Evolutionary conservation across 2,113 vertebrate genomes (phyloP).

Genomic region (Trematomus loennbergii): DNA sequence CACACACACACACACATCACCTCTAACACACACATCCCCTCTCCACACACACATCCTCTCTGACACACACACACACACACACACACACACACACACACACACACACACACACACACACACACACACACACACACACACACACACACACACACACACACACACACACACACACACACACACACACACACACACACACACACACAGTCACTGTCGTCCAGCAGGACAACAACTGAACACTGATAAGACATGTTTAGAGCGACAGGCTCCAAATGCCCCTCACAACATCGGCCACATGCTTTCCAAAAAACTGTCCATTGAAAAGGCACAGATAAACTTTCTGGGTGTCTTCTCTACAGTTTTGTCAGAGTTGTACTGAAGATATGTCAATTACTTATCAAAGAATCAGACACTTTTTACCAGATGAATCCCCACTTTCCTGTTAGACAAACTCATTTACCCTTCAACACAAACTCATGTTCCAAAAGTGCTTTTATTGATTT

Average conservation of each 20-base stretch:
- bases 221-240: conserved; percentile 54
- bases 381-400: too few species aligned
- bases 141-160: too few species aligned
- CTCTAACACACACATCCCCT: too few species aligned
- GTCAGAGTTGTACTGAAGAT: not conserved
- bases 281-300: not conserved
- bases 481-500: not conserved
- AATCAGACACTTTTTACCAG: too few species aligned
- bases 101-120: too few species aligned
- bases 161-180: too few species aligned
- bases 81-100: too few species aligned
- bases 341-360: not conserved
- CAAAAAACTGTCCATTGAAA: not conserved
- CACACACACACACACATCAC: too few species aligned
- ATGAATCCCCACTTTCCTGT: not conserved
- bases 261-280: too few species aligned
- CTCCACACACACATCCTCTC: too few species aligned
- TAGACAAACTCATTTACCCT: not conserved
- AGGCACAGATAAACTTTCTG: not conserved
- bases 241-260: conserved; percentile 59
- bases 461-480: not conserved
- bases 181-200: conserved; percentile 62
- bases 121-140: too few species aligned
- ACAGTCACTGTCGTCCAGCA: conserved; percentile 52
- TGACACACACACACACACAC: too few species aligned